These are phyloP conservation scores for Pterostichus niger DNA, from an alignment of 2,888 invertebrate genomes.

Conservation along the genomic window DNA sequence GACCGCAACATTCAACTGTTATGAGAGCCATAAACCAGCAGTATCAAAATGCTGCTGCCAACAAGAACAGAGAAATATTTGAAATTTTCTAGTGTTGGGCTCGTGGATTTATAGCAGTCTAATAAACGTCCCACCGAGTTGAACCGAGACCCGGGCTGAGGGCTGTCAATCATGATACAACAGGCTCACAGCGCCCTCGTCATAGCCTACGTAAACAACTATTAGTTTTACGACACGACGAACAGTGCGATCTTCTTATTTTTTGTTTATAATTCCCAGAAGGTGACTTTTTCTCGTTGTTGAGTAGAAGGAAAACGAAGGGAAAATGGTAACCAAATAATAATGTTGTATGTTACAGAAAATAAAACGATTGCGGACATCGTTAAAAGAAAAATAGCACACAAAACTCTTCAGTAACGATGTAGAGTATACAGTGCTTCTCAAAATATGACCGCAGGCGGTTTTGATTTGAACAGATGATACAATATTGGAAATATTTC, in stretches of 20 bases:
- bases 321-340: constrained; percentile 2
- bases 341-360: constrained; percentile 11
- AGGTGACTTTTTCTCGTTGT: background rate
- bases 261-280: constrained; percentile 2
- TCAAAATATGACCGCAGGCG: too few species aligned
- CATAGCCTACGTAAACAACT: constrained; percentile 11
- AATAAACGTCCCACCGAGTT: constrained; percentile 6
- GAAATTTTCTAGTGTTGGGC: background rate
- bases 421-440: background rate
- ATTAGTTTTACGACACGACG: constrained; percentile 7
- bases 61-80: too few species aligned
- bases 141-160: background rate
- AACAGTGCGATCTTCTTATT: background rate
- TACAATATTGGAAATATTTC: too few species aligned
- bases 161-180: constrained; percentile 13
- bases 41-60: constrained; percentile 12
- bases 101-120: constrained; percentile 8
- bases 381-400: constrained; percentile 29
- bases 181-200: constrained; percentile 2
- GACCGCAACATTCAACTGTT: constrained; percentile 18
- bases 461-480: too few species aligned
- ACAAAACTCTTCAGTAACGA: constrained; percentile 16
- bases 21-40: constrained; percentile 5
- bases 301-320: background rate
- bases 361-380: constrained; percentile 41